These are phyloP conservation scores for Neotoma lepida DNA, from an alignment of 2,113 vertebrate species.

Conservation along the genomic window DNA sequence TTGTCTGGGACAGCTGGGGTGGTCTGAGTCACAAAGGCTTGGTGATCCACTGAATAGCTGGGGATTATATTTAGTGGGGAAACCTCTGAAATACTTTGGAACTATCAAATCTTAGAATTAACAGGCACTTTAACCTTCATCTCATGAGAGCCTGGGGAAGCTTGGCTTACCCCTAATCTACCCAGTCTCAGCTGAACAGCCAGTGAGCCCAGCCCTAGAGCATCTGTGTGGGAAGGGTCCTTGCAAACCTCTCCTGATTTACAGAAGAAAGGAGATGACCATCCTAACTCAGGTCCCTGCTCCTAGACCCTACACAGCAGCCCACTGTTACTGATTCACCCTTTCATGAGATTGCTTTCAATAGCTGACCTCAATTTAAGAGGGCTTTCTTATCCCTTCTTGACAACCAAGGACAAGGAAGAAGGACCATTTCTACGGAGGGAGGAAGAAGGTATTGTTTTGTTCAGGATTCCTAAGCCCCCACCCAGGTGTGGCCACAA, in stretches of 20 bases:
- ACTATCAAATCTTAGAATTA: background rate
- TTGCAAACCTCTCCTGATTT: background rate
- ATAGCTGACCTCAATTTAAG: background rate
- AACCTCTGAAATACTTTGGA: background rate
- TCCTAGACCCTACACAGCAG: background rate
- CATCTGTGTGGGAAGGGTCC: background rate
- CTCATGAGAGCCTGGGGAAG: background rate
- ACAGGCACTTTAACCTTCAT: background rate
- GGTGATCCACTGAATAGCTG: background rate
- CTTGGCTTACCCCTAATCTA: accelerated
- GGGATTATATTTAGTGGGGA: background rate
- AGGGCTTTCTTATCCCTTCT: background rate
- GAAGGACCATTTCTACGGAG: background rate
- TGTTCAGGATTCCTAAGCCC: background rate
- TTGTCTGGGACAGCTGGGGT: background rate
- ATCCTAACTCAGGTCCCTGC: background rate
- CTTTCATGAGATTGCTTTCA: background rate
- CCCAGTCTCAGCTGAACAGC: background rate
- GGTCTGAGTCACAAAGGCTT: background rate
- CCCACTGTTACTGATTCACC: background rate
- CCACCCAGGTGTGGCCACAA: background rate
- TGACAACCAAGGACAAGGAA: background rate
- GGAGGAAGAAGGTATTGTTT: background rate
- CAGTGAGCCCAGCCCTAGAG: background rate
- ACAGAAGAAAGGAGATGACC: background rate